Evolutionary conservation across 1,140 invertebrate genomes (phyloP), one percentile per base, ranked within the genome.

Genomic region (Drosophila willistoni): DNA sequence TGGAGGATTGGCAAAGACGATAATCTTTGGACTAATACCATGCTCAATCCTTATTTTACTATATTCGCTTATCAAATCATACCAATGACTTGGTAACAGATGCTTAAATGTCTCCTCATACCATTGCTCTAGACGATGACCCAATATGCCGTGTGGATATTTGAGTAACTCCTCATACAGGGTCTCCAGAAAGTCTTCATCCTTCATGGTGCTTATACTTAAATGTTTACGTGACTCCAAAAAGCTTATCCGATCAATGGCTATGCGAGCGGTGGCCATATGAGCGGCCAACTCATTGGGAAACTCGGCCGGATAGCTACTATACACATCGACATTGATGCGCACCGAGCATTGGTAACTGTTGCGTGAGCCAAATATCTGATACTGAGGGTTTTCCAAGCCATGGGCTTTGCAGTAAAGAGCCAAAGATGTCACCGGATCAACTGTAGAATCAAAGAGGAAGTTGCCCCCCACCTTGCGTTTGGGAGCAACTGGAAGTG

Each of bases 21-120:
- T 92, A 4, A 81, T 65, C 33, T 65, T 65, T 22, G 79, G 68
- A 19, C 71, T 75, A 5, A 81, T 63, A 39, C 68, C 64, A 25
- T 69, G 71, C 44, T 92, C 91, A 0, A 87, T 70, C 13, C 79
- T 82, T 13, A 92, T 85, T 39, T 82, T 73, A 5, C 65, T 66
- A 2, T 85, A 92, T 0, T 34, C 47, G 10, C 72, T 67, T 2
- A 92, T 68, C n/a, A 92, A 41, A 4, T 61, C 41, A 29, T 70
- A 73, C 91, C 91, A 92, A 69, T 91, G 73, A 22, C 70, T 75
- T 17, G 91, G 91, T 41, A 92, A 65, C 6, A 81, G 65, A n/a
- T 81, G 87, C 3, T 81, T 63, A 12, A 90, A 89, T 1, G 70
- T 87, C 7, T 59, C 57, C 59, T 86, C 73, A 54, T 91, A 92